Evolutionary conservation across 2,797 vertebrate species (phyloP).

Genomic region (Neostethus bicornis): DNA sequence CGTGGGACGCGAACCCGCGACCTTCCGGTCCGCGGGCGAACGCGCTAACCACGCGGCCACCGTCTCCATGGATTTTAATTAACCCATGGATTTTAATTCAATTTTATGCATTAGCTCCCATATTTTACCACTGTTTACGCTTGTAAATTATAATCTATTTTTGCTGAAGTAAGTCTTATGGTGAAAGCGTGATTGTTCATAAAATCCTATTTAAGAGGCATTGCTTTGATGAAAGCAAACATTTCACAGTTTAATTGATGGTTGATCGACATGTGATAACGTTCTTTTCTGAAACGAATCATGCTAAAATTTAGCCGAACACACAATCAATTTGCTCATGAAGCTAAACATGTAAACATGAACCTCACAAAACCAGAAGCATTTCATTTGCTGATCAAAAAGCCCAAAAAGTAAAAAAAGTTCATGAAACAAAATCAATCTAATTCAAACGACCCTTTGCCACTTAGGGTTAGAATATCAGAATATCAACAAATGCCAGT

Average conservation of each 20-base stretch:
- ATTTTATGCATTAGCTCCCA: conserved; percentile 12
- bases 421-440: conserved; percentile 26
- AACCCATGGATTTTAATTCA: too few relatives aligned
- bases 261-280: conserved; percentile 42
- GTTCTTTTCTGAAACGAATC: conserved; percentile 34
- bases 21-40: too few relatives aligned
- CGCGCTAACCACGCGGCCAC: too few relatives aligned
- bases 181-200: conserved; percentile 49
- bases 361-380: conserved; percentile 34
- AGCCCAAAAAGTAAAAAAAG: conserved; percentile 20
- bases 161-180: conserved; percentile 26
- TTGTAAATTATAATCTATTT: conserved; percentile 35
- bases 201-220: conserved; percentile 74
- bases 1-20: too few relatives aligned
- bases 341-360: conserved; percentile 51
- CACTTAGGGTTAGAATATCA: too few relatives aligned
- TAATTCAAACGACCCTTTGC: conserved; percentile 22
- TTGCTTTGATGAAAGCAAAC: conserved; percentile 73
- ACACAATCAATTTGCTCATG: conserved; percentile 13
- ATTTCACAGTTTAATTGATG: conserved; percentile 72
- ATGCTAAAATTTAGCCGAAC: conserved; percentile 14
- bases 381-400: conserved; percentile 12
- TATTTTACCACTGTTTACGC: conserved; percentile 37
- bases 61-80: too few relatives aligned
- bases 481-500: too few relatives aligned